Conservation (phyloP, 2,888 invertebrate species). For the Trachelus stipa region DNA sequence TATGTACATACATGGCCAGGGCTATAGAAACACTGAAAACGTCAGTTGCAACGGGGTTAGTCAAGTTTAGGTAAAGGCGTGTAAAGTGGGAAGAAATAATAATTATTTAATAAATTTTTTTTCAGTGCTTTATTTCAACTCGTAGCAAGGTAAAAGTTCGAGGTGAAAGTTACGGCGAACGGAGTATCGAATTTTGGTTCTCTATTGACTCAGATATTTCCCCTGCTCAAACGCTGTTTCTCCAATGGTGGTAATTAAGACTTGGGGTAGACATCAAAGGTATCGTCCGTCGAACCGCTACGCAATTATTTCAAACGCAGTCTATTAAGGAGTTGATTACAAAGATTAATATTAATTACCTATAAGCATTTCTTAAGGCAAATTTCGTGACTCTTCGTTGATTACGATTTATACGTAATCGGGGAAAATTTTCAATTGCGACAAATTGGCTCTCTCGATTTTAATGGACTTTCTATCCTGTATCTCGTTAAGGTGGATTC, state of each 20-base stretch:
- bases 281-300: neutral
- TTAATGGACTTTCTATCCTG: no score
- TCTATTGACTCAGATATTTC: conserved; percentile 23
- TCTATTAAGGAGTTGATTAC: conserved; percentile 15
- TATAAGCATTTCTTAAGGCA: no score
- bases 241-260: conserved; percentile 36
- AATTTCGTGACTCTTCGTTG: neutral
- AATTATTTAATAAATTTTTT: no score
- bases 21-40: no score
- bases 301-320: conserved; percentile 11
- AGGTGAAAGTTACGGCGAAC: neutral
- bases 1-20: no score
- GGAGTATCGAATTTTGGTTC: conserved; percentile 26
- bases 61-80: no score
- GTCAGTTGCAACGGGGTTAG: no score
- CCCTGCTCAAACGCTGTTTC: conserved; percentile 24
- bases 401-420: neutral
- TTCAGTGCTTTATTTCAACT: no score
- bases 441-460: no score
- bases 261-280: conserved; percentile 30
- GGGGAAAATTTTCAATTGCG: neutral
- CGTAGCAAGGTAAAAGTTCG: no score
- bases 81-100: no score
- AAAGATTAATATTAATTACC: conserved; percentile 5
- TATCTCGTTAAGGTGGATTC: no score